Base-by-base conservation (phyloP, 2,888 invertebrate genomes). In the Oegoconia quadripuncta region DNA sequence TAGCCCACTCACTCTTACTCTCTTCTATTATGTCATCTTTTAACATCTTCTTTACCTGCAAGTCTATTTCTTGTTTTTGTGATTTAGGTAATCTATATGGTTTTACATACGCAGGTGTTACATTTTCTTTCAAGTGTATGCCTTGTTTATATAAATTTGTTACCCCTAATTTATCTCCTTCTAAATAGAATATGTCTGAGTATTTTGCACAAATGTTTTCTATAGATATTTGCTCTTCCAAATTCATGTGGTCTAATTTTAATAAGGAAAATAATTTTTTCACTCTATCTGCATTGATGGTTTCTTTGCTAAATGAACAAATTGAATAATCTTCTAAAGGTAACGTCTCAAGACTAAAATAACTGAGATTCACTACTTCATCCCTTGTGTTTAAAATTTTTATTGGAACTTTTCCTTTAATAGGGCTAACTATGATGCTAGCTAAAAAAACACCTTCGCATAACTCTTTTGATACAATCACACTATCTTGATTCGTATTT, bases 21-120 rank as follows among this genome's bases (percentile, higher is more conserved):
- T 46, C 42, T 28, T 44, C 37, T 34, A 44, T 37, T 15, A 40
- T 44, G 14, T 39, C 43, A 22, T 43, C 11, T 14, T 30, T 15
- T 26, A 43, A 30, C 37, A 34, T 39, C 5, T 25, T n/a, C 11
- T 25, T 4, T 12, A 40, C 35, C 40, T 40, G 44, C 8, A 18
- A 40, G 12, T 40, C 32, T 8, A 44, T 32, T 18, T 44, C 44
- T 8, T 16, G 2, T 31, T 39, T 37, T 39, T 22, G 23, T 16
- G 29, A 18, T 9, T 37, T 22, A 3, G 39, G 43, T 1, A 43
- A n/a, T 26, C 30, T 39, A 14, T 43, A 43, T 7, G 43, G 37
- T 25, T 39, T 43, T 5, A 22, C 26, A 17, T 44, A 44, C 8
- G 34, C 34, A 2, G 39, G 34, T 8, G 7, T 31, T 8, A 20